Conservation (phyloP, 2,888 invertebrate species). For the Lasius platythorax region DNA sequence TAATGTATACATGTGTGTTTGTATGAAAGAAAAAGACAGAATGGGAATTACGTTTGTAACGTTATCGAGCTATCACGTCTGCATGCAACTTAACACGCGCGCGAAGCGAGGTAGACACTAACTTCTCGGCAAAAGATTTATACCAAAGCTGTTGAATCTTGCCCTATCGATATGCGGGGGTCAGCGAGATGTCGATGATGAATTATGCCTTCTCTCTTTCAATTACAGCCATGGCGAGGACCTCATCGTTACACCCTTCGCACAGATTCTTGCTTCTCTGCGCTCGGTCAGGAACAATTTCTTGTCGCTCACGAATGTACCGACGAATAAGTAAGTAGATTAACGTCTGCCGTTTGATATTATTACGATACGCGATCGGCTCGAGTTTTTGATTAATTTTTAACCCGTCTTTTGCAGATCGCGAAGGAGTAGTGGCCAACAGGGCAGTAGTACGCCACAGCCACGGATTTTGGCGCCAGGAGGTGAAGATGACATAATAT, state of each 20-base stretch:
- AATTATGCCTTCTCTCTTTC: slow-evolving; percentile 52
- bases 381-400: neutral
- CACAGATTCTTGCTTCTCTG: slow-evolving; percentile 99
- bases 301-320: slow-evolving; percentile 98
- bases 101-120: slow-evolving; percentile 41
- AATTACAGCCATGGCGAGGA: slow-evolving; percentile 97
- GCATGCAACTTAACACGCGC: slow-evolving; percentile 65
- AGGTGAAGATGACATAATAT: slow-evolving; percentile 87
- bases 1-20: neutral
- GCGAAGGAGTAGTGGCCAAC: slow-evolving; percentile 92
- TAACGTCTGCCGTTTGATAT: neutral
- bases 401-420: slow-evolving; percentile 88
- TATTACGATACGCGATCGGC: neutral
- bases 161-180: neutral
- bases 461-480: slow-evolving; percentile 91
- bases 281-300: slow-evolving; percentile 99
- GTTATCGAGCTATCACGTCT: slow-evolving; percentile 47
- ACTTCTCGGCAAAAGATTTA: slow-evolving; percentile 32
- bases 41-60: slow-evolving; percentile 19
- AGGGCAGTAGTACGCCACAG: slow-evolving; percentile 91
- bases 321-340: slow-evolving; percentile 93
- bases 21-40: slow-evolving; percentile 7
- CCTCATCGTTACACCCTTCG: slow-evolving; percentile 99
- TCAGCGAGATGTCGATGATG: slow-evolving; percentile 7
- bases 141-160: slow-evolving; percentile 9